Evolutionary conservation across 2,888 invertebrate species (phyloP), one percentile per base, ranked within the genome.

Genomic region (Ernsta delagoae): DNA sequence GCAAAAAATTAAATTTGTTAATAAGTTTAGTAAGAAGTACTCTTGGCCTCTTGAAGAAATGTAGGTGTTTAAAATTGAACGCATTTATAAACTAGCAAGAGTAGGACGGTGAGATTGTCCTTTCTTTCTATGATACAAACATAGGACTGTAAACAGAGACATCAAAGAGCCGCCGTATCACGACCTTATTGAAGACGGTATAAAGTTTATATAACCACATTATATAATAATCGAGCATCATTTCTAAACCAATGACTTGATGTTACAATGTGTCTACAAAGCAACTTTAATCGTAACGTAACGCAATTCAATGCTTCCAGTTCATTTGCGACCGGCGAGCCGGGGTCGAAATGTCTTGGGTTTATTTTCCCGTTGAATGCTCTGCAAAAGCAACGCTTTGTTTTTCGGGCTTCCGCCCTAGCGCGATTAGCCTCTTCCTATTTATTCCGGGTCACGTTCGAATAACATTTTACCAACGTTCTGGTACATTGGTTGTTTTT

Each of bases 281-380:
- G 50, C 41, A 63, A 63, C 83, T 84, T 79, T 81, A 77, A 79
- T 78, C 80, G 80, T 83, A 84, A 82, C 80, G 80, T n/a, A n/a
- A n/a, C n/a, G n/a, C 83, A 84, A 82, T 82, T 80, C 82, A 75
- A 75, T 75, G 80, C 79, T 79, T 81, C 78, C 81, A 82, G 80
- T 87, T 87, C 83, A 86, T 86, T 87, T 87, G 79, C 74, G 78
- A 77, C 77, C 75, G 73, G 74, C 78, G 75, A 75, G 77, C 70
- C 74, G 74, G 73, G 77, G 75, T 75, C 78, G 77, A 79, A 86
- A 81, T 84, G 83, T 84, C 83, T 86, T 76, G 81, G 82, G 86
- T 86, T 84, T 86, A 86, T 89, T 89, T 88, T 86, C 84, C 75
- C 82, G 78, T 76, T 75, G 79, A 82, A 79, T 82, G 83, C 78